Base-by-base conservation (phyloP, 2,113 vertebrate species). In the Sander vitreus region DNA sequence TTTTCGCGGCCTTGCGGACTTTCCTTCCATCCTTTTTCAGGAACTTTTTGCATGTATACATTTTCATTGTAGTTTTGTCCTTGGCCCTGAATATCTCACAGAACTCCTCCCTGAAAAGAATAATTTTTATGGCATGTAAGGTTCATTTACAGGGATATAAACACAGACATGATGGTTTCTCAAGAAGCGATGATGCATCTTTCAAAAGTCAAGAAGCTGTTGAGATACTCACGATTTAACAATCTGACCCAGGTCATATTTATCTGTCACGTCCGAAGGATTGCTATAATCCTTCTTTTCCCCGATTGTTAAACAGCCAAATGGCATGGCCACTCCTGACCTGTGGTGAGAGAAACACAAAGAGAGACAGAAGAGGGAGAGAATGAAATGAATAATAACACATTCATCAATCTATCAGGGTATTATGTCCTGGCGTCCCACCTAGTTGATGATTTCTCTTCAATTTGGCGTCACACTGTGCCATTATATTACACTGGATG, bases 201-300 rank as follows among this genome's bases (percentile, higher is more conserved):
- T 72, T 43, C 11, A 30, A 51, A 70, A 4, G 1, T 72, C 5
- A 18, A 62, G 23, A 21, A 15, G 18, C 48, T 39, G 30, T 18
- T 9, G 13, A 57, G 5, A 55, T 79, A 97, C 97, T 98, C 93
- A 99, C 98, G 98, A 98, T 95, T 99, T 99, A 94, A 99, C 96
- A 89, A 99, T 96, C 94, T 99, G 98, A 76, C 98, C 98, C 94
- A 99, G 93, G 88, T 99, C 98, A 98, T 99, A 99, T 97, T 97
- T 97, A 93, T 99, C 98, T 21, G 97, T 98, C 94, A 99, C 97
- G 51, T 99, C 98, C 1, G 97, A 97, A 55, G 97, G 98, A 94
- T 96, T 98, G 93, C 97, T 97, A 88, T 99, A 99, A 95, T 99
- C 98, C 96, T 99, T 99, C 96, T 99, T 99, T 90, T 99, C 97